Base-by-base conservation (phyloP, 2,888 invertebrate genomes). In the Charanyca ferruginea region DNA sequence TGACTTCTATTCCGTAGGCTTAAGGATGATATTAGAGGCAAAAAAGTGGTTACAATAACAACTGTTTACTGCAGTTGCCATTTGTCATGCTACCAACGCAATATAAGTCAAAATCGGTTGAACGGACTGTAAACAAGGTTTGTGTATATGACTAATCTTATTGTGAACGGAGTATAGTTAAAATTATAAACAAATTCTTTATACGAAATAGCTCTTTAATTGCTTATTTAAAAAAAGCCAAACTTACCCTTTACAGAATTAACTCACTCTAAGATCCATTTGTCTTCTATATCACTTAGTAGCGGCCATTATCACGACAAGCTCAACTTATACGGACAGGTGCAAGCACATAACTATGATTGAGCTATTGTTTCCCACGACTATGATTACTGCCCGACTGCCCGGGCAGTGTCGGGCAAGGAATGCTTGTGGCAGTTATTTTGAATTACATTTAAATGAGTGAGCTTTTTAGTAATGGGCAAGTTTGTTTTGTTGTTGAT, bases 311-410 rank as follows among this genome's bases (percentile, higher is more conserved):
- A 76, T 74, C 79, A 80, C 77, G 77, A 79, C 73, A 81, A 81
- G 79, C 80, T 81, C 75, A 80, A 79, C 86, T 88, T 85, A 85
- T 85, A 81, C 78, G 3, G 93, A 92, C 94, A 94, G 94, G 93
- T 94, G 94, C 91, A 87, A 82, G 88, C 88, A 90, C 88, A 87
- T 90, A 89, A 90, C 85, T 84, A 89, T 90, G 93, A 93, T 94
- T 93, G 93, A 93, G 89, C 92, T 90, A 94, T 94, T 94, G 94
- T 94, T 93, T 94, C 94, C 92, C 94, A 94, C 94, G 93, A 89
- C 88, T 79, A 54, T 74, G 82, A 85, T 84, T 81, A 68, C 63
- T 18, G 57, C 42, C 49, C 76, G 38, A 51, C 73, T 44, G 55
- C n/a, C 28, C n/a, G 42, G 57, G 49, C 62, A 41, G 20, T 18